Conservation (phyloP, 2,797 vertebrate species). For the Molossus molossus region DNA sequence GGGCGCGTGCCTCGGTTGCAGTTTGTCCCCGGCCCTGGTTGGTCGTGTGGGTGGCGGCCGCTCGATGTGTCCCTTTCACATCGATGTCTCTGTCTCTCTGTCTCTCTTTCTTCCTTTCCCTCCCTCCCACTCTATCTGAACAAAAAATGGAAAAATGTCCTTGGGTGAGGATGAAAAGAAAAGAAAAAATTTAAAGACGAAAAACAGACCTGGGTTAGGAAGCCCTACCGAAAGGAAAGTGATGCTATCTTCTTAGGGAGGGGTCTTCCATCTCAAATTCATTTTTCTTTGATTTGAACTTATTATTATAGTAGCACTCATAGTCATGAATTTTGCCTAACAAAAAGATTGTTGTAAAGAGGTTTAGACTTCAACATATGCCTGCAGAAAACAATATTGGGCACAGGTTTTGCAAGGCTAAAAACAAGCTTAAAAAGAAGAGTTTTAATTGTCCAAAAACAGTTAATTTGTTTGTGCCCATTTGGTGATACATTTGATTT, state of each 20-base stretch:
- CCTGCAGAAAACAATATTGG: background rate
- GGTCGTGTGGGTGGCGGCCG: no score
- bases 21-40: no score
- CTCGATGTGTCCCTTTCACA: no score
- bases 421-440: slow-evolving; percentile 35
- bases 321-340: slow-evolving; percentile 48
- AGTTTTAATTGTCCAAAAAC: slow-evolving; percentile 55
- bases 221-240: background rate
- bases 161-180: no score
- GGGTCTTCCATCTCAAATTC: background rate
- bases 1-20: no score
- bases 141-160: no score
- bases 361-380: slow-evolving; percentile 41
- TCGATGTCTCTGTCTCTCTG: no score
- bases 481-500: slow-evolving; percentile 15
- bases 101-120: no score
- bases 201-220: background rate
- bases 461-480: slow-evolving; percentile 23
- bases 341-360: slow-evolving; percentile 50
- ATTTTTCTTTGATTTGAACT: slow-evolving; percentile 49
- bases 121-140: no score
- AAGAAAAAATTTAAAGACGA: slow-evolving; percentile 25
- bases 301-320: background rate
- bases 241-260: background rate
- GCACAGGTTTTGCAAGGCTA: slow-evolving; percentile 49